phyloP scores from a whole-genome alignment of 2,113 vertebrate species.

The Chunga burmeisteri region DNA sequence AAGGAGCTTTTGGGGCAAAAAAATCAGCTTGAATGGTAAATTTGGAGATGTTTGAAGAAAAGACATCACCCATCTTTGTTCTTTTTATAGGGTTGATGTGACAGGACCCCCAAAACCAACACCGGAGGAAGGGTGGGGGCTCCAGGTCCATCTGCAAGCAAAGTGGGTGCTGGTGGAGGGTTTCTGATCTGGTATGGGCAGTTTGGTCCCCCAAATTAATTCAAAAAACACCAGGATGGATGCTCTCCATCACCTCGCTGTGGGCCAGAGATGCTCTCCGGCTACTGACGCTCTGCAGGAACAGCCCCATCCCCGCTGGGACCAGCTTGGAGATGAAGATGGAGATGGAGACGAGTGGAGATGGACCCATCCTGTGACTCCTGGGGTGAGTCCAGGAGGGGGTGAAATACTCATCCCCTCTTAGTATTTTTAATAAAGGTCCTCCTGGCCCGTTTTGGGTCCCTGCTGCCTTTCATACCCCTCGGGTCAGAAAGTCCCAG shows the following conservation, averaged over 20 bases:
- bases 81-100: background rate
- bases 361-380: background rate
- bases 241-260: background rate
- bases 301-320: background rate
- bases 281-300: background rate
- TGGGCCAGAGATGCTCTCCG: background rate
- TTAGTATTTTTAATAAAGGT: background rate
- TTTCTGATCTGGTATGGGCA: background rate
- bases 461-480: background rate
- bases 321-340: background rate
- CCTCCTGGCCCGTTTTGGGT: background rate
- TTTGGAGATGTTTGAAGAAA: background rate
- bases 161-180: rapidly evolving
- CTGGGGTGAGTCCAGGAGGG: background rate
- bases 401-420: background rate
- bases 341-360: background rate
- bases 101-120: background rate
- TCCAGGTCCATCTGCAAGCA: background rate
- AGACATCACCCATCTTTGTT: background rate
- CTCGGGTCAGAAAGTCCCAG: background rate
- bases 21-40: background rate
- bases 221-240: background rate
- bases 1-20: background rate
- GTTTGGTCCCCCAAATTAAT: background rate
- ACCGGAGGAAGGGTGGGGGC: background rate